Percentiles rank a stretch among this genome's conserved stretches.
Conservation (phyloP, 2,888 invertebrate genomes). For the Therioaphis trifolii region DNA sequence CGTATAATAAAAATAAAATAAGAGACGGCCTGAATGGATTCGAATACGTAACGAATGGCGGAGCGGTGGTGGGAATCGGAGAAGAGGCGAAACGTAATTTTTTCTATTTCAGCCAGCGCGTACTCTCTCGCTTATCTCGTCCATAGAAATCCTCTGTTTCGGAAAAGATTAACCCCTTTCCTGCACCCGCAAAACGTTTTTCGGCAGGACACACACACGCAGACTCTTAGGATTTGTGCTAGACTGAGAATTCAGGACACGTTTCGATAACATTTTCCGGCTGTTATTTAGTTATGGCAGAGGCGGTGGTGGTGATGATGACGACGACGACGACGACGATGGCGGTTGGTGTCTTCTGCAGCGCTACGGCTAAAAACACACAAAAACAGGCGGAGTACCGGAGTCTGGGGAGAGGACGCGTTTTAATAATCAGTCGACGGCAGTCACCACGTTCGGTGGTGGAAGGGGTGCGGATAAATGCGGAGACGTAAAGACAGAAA, state of each 20-base stretch:
- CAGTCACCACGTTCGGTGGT: background rate
- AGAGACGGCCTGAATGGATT: background rate
- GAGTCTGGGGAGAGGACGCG: background rate
- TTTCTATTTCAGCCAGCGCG: background rate
- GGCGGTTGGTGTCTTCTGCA: background rate
- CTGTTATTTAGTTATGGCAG: background rate
- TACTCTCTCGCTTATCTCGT: background rate
- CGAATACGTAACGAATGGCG: slow-evolving; percentile 2
- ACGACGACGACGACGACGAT: background rate
- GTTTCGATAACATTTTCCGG: slow-evolving; percentile 40
- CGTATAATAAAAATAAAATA: slow-evolving; percentile 17
- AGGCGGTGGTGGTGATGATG: background rate
- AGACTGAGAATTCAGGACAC: slow-evolving; percentile 20
- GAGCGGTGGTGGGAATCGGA: background rate
- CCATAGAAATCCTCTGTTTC: background rate
- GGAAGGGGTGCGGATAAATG: background rate
- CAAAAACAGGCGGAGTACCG: too few species aligned
- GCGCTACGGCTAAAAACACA: background rate
- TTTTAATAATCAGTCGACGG: slow-evolving; percentile 21
- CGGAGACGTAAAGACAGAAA: too few species aligned
- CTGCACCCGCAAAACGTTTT: background rate
- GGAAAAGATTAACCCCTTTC: slow-evolving; percentile 36
- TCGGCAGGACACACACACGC: background rate
- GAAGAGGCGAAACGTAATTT: background rate
- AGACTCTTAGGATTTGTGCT: background rate